Base-by-base conservation (phyloP, 2,113 vertebrate genomes). In the Echinops telfairi region DNA sequence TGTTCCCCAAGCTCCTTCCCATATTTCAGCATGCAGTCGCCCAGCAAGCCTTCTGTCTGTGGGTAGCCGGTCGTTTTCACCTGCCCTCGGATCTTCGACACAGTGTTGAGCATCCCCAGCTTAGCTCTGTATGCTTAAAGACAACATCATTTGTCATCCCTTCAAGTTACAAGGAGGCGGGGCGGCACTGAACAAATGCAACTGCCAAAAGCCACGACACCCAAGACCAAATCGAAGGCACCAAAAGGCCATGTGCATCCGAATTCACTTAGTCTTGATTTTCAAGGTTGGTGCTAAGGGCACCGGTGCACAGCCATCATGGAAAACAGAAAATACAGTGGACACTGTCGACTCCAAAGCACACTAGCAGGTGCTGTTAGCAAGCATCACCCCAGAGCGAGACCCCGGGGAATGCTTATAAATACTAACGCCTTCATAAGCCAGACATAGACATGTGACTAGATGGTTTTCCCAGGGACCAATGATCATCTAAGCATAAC, bases 51-150 rank as follows among this genome's bases (percentile, higher is more conserved):
- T 96, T 99, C 99, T 0, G 98, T 98, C 98, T 99, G 99, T 0
- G 99, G 99, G 97, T 99, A 99, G 17, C 98, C 99, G 0, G 99
- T 99, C 95, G 98, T 98, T 98, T 99, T 99, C 97, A 99, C 99
- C 97, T 99, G 99, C 9, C 99, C 99, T 90, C 99, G 98, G 95
- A 99, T 99, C 98, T 99, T 99, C 70, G 99, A 99, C 98, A 99
- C 95, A 0, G 99, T 99, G 97, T 99, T 99, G 97, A 99, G 97
- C 99, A 99, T 99, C 82, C 99, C 99, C 79, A 99, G 98, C 94
- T 98, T 99, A 94, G 99, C 99, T 98, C 99, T 98, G 95, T 99
- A 99, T 86, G 99, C 99, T 99, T 94, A 96, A 76, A 95, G 86
- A 60, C 94, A 96, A 40, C 2, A 25, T 88, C 73, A 88, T 94